These are phyloP conservation scores for Eira barbara DNA, from an alignment of 2,113 vertebrate species.

Conservation along the genomic window DNA sequence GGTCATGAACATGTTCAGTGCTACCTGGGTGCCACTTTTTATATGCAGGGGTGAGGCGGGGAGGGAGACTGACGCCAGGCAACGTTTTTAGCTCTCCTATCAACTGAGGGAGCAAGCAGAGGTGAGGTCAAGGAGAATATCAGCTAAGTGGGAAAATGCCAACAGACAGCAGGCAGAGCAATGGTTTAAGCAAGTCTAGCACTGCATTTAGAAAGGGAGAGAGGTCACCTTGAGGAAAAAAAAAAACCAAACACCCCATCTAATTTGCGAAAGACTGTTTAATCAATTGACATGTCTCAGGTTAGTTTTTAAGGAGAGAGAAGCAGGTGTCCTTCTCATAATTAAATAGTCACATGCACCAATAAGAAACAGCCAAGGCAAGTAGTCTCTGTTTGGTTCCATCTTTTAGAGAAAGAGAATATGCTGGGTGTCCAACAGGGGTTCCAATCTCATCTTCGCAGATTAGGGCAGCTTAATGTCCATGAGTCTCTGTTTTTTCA, in stretches of 20 bases:
- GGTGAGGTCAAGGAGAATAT: conserved; percentile 54
- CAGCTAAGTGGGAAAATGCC: conserved; percentile 70
- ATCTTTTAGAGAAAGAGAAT: neutral
- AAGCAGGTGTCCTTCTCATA: neutral
- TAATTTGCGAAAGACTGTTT: conserved; percentile 62
- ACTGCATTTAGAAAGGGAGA: conserved; percentile 70
- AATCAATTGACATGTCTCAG: conserved; percentile 34
- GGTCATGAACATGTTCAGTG: conserved; percentile 56
- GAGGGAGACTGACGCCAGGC: neutral
- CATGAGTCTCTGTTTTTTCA: neutral
- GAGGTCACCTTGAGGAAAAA: neutral
- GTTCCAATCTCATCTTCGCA: neutral
- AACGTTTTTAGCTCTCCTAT: neutral
- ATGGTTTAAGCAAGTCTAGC: conserved; percentile 51
- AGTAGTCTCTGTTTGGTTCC: neutral
- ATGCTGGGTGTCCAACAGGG: neutral
- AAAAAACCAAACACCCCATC: conserved; percentile 1
- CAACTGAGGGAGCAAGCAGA: conserved; percentile 48
- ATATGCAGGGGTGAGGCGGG: no score
- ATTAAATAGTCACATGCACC: conserved; percentile 43
- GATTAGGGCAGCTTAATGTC: neutral
- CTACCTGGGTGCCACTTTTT: conserved; percentile 20
- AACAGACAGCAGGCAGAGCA: conserved; percentile 68
- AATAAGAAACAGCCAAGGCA: neutral
- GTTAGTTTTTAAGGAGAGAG: conserved; percentile 50